These are phyloP conservation scores for Latrodectus geometricus DNA, from an alignment of 1,140 invertebrate species.

Conservation along the genomic window DNA sequence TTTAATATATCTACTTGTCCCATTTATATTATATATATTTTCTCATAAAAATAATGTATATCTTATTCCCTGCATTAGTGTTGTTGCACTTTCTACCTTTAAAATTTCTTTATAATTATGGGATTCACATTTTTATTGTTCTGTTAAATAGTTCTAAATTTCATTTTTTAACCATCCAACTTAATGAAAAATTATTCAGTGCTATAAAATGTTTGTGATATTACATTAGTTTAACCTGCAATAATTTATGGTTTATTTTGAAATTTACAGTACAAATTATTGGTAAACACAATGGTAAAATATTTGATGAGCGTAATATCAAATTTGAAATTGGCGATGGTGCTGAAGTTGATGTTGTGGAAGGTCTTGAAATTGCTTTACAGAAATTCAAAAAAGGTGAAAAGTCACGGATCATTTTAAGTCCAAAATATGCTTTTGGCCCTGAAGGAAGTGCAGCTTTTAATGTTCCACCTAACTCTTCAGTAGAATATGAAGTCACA, in stretches of 20 bases:
- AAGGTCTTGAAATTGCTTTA: constrained; percentile 87
- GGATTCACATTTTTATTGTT: no score
- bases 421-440: constrained; percentile 86
- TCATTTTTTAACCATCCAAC: background rate
- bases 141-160: no score
- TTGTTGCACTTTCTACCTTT: no score
- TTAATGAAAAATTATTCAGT: background rate
- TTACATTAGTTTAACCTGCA: background rate
- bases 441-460: constrained; percentile 77
- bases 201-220: background rate
- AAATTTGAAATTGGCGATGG: constrained; percentile 91
- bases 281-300: constrained; percentile 77
- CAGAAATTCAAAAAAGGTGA: constrained; percentile 87
- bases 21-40: no score
- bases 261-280: constrained; percentile 79
- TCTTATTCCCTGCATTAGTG: no score
- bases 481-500: constrained; percentile 77
- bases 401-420: constrained; percentile 80
- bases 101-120: no score
- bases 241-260: background rate
- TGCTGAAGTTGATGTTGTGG: constrained; percentile 78
- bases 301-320: constrained; percentile 83
- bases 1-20: no score
- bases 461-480: constrained; percentile 78
- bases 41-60: no score